Percentiles rank a stretch among this genome's conserved stretches.
Conservation (phyloP, 1,140 invertebrate genomes). For the Zaprionus davidi region DNA sequence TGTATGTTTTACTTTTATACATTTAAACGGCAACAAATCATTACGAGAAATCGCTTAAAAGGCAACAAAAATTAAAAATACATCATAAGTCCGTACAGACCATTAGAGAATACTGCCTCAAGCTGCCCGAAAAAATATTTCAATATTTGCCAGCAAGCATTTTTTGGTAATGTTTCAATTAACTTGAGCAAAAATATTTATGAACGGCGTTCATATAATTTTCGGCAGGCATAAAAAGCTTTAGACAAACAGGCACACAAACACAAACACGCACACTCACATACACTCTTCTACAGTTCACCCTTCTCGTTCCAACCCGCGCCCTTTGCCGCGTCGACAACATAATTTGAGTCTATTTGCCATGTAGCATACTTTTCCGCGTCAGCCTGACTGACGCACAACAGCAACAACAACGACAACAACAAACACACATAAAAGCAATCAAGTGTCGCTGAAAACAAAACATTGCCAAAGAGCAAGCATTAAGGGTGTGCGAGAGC, state of each 20-base stretch:
- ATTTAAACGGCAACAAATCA: slow-evolving; percentile 85
- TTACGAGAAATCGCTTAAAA: slow-evolving; percentile 56
- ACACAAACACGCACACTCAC: background rate
- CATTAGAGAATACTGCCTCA: slow-evolving; percentile 40
- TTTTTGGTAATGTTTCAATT: slow-evolving; percentile 82
- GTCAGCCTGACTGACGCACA: slow-evolving; percentile 32
- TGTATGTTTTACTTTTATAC: too few relatives aligned
- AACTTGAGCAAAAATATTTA: slow-evolving; percentile 81
- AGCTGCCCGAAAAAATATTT: slow-evolving; percentile 52
- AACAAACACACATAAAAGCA: slow-evolving; percentile 54
- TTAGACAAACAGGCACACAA: slow-evolving; percentile 21
- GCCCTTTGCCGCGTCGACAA: slow-evolving; percentile 40
- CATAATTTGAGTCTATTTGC: slow-evolving; percentile 75
- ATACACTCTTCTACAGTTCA: background rate
- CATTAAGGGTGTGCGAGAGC: slow-evolving; percentile 19
- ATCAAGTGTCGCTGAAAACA: slow-evolving; percentile 75
- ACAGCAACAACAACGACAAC: slow-evolving; percentile 20
- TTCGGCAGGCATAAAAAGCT: slow-evolving; percentile 70
- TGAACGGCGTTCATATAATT: slow-evolving; percentile 65
- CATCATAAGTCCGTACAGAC: slow-evolving; percentile 33
- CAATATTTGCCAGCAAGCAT: slow-evolving; percentile 75
- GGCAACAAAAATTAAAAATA: slow-evolving; percentile 24
- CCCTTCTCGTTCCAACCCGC: background rate
- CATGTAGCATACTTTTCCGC: slow-evolving; percentile 70
- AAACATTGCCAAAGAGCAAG: slow-evolving; percentile 47